Evolutionary conservation across 2,113 vertebrate genomes (phyloP).

Genomic region (Uria aalge): DNA sequence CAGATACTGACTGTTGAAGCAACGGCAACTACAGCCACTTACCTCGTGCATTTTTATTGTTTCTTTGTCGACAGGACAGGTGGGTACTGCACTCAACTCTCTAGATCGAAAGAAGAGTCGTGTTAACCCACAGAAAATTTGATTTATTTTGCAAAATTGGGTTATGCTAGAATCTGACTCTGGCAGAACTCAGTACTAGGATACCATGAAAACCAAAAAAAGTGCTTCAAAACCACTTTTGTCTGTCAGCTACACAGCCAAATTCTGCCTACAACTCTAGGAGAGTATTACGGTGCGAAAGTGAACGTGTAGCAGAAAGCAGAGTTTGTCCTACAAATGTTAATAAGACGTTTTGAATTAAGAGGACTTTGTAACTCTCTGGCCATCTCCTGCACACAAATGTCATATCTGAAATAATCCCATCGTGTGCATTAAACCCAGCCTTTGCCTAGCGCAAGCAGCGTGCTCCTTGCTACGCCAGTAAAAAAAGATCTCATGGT

Average conservation of each 20-base stretch:
- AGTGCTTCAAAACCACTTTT: not conserved
- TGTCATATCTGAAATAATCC: not conserved
- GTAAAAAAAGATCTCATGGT: not conserved
- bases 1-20: not conserved
- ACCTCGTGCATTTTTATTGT: conserved; percentile 84
- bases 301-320: not conserved
- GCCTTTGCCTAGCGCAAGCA: not conserved
- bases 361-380: not conserved
- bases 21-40: conserved; percentile 41
- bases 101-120: conserved; percentile 65
- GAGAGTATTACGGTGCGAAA: not conserved
- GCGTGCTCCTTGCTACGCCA: not conserved
- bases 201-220: not conserved
- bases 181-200: not conserved
- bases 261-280: not conserved
- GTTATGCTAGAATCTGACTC: not conserved
- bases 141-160: not conserved
- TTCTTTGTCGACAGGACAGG: conserved; percentile 83
- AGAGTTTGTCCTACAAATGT: not conserved
- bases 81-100: conserved; percentile 70
- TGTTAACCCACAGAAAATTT: not conserved
- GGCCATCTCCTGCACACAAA: not conserved
- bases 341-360: not conserved
- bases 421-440: not conserved
- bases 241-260: not conserved